These are phyloP conservation scores for Nephila pilipes DNA, from an alignment of 1,140 invertebrate genomes.

Conservation along the genomic window DNA sequence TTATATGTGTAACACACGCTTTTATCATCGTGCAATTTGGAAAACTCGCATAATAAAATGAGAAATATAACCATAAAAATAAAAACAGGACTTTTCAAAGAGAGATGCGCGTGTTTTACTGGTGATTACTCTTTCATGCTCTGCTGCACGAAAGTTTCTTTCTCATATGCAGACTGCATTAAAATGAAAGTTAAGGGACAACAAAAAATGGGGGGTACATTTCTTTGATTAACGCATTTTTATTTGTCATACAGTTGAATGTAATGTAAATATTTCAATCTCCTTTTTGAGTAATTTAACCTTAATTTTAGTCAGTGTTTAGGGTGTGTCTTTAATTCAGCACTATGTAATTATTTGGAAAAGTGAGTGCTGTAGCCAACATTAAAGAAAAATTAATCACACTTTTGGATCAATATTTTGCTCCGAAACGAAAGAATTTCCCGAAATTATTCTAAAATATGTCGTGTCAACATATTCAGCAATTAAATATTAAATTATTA, in stretches of 20 bases:
- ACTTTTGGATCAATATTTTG: neutral
- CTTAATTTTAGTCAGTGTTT: neutral
- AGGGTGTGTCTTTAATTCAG: constrained; percentile 3
- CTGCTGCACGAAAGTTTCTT: neutral
- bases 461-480: too few relatives aligned
- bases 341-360: neutral
- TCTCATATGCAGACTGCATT: neutral
- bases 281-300: neutral
- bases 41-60: neutral
- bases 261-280: neutral
- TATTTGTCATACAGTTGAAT: neutral
- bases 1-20: neutral
- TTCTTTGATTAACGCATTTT: neutral
- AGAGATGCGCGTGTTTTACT: too few relatives aligned
- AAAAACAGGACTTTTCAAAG: constrained; percentile 4
- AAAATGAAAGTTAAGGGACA: neutral
- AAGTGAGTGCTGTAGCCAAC: neutral
- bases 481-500: too few relatives aligned
- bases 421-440: too few relatives aligned
- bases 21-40: neutral
- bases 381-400: neutral
- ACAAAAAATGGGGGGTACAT: neutral
- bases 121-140: constrained; percentile 26
- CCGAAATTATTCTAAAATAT: too few relatives aligned
- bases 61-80: neutral